These are phyloP conservation scores for Zootermopsis nevadensis DNA, from an alignment of 2,888 invertebrate species.

Conservation along the genomic window DNA sequence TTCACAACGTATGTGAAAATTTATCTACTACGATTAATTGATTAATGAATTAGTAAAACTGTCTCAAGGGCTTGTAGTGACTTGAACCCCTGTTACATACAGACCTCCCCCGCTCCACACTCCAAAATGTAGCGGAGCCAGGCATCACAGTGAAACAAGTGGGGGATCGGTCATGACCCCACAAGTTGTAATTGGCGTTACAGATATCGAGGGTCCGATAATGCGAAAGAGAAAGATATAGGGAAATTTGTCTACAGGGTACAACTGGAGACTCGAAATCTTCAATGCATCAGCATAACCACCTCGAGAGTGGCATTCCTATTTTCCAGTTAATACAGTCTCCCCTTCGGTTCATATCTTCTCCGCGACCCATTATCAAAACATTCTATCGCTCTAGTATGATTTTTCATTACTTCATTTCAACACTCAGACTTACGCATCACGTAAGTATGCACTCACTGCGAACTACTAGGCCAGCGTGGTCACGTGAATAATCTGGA, in stretches of 20 bases:
- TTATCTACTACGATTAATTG: too few relatives aligned
- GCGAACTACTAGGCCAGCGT: too few relatives aligned
- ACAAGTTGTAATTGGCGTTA: constrained; percentile 41
- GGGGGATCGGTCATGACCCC: constrained; percentile 30
- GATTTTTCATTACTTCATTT: too few relatives aligned
- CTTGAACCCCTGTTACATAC: neutral
- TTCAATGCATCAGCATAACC: too few relatives aligned
- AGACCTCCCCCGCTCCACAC: neutral
- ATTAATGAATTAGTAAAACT: too few relatives aligned
- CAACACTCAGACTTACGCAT: too few relatives aligned
- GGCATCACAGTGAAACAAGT: neutral
- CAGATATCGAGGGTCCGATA: constrained; percentile 30
- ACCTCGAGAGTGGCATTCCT: neutral
- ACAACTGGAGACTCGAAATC: neutral
- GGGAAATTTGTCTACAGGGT: neutral
- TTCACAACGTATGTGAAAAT: too few relatives aligned
- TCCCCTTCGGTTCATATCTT: neutral
- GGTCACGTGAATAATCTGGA: too few relatives aligned
- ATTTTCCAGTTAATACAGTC: neutral
- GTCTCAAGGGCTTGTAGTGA: neutral
- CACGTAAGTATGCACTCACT: too few relatives aligned
- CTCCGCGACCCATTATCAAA: too few relatives aligned
- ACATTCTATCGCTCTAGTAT: too few relatives aligned
- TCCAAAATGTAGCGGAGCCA: too few relatives aligned
- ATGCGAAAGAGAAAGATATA: neutral